phyloP scores from a whole-genome alignment of 2,888 invertebrate genomes.

The Frankliniella fusca region DNA sequence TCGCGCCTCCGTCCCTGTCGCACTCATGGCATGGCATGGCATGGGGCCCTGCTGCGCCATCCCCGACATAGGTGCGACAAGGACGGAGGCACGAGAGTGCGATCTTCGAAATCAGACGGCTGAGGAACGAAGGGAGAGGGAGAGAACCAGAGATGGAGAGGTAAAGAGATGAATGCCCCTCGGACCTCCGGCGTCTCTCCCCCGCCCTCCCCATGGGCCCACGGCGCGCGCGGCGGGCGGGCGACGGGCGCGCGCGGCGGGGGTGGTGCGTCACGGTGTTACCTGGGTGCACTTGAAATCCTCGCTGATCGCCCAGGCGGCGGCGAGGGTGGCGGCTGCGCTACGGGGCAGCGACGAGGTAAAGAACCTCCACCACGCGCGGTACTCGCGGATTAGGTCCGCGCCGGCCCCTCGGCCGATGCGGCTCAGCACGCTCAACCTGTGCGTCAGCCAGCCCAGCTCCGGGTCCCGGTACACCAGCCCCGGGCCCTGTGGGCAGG shows the following conservation, averaged over 20 bases:
- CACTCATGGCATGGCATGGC: too few relatives aligned
- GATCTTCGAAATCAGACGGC: too few relatives aligned
- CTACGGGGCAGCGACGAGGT: slow-evolving; percentile 13
- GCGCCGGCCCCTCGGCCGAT: neutral
- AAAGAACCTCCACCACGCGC: slow-evolving; percentile 14
- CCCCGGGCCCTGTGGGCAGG: slow-evolving; percentile 6
- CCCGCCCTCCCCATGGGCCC: too few relatives aligned
- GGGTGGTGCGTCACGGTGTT: neutral
- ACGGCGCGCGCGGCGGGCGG: neutral
- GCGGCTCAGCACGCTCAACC: slow-evolving; percentile 21
- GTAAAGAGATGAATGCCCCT: neutral
- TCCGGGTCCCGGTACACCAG: slow-evolving; percentile 23
- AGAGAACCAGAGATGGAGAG: neutral
- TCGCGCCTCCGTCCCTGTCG: too few relatives aligned
- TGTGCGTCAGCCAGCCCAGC: slow-evolving; percentile 22
- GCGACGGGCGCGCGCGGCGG: neutral
- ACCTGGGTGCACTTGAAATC: slow-evolving; percentile 26
- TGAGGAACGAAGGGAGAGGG: neutral
- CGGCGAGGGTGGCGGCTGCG: slow-evolving; percentile 12
- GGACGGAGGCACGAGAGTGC: too few relatives aligned
- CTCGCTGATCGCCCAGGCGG: slow-evolving; percentile 18
- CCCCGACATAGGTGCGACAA: too few relatives aligned
- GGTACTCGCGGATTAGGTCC: slow-evolving; percentile 12
- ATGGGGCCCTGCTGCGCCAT: too few relatives aligned
- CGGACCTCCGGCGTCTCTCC: too few relatives aligned